A percentile compares a stretch with the other conserved stretches of the same genome.
These are phyloP conservation scores for Terebella lapidaria DNA, from an alignment of 2,888 invertebrate species.

Conservation along the genomic window DNA sequence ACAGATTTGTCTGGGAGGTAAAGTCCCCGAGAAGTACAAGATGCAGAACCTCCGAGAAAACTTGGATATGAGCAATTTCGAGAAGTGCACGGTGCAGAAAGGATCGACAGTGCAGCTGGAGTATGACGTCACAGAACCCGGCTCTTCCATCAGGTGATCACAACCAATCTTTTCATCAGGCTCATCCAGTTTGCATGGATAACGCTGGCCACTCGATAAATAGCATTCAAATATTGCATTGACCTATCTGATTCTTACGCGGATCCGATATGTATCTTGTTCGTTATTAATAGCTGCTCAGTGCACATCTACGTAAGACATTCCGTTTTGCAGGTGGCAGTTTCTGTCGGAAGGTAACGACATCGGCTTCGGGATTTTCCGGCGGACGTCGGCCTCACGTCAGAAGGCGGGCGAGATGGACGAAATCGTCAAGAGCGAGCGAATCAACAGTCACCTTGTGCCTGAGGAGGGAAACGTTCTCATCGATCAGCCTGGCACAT, in stretches of 20 bases:
- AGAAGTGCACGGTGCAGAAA: conserved; percentile 67
- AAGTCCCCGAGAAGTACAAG: conserved; percentile 75
- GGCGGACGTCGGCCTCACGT: conserved; percentile 10
- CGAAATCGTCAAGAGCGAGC: conserved; percentile 63
- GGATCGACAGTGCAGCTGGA: conserved; percentile 74
- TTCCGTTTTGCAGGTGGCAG: too few species aligned
- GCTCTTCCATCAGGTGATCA: conserved; percentile 74
- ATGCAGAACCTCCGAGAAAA: conserved; percentile 9
- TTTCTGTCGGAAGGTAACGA: conserved; percentile 81
- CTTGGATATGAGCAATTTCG: conserved; percentile 56
- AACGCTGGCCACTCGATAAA: background rate
- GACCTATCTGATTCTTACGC: too few species aligned
- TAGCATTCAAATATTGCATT: background rate
- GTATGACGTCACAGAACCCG: conserved; percentile 65
- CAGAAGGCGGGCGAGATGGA: conserved; percentile 21
- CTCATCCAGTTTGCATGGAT: too few species aligned
- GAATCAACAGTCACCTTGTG: conserved; percentile 71
- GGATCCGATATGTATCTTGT: too few species aligned
- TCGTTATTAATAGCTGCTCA: too few species aligned
- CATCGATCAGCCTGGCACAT: conserved; percentile 15
- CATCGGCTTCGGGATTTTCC: conserved; percentile 77
- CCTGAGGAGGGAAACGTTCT: conserved; percentile 66
- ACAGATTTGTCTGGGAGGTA: conserved; percentile 62
- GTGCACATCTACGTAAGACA: too few species aligned
- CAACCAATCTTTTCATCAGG: too few species aligned